phyloP scores from a whole-genome alignment of 1,140 invertebrate species.

The Agrypnia vestita region DNA sequence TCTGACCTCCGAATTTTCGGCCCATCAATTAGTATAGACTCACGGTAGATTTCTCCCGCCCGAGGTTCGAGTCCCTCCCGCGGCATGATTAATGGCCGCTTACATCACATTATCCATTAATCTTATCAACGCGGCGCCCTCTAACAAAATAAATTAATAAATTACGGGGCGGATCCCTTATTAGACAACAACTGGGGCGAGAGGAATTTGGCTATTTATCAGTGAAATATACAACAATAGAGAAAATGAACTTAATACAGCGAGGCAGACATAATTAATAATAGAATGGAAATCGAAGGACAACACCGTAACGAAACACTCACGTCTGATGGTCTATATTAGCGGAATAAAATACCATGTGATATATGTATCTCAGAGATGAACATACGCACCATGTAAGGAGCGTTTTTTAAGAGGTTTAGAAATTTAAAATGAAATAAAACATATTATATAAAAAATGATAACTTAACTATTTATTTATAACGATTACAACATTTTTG shows the following conservation, averaged over 20 bases:
- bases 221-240: slow-evolving; percentile 3
- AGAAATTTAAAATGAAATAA: too few species aligned
- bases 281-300: not conserved
- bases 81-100: slow-evolving; percentile 36
- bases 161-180: slow-evolving; percentile 34
- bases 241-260: not conserved
- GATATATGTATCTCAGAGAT: too few species aligned
- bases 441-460: too few species aligned
- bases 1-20: not conserved
- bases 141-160: slow-evolving; percentile 44
- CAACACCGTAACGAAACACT: too few species aligned
- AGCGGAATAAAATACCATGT: too few species aligned
- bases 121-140: slow-evolving; percentile 36
- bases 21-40: slow-evolving; percentile 39
- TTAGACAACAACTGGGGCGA: slow-evolving; percentile 10
- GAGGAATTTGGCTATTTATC: slow-evolving; percentile 6
- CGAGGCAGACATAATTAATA: too few species aligned
- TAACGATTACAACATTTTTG: too few species aligned
- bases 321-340: too few species aligned
- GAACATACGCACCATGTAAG: too few species aligned
- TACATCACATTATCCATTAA: slow-evolving; percentile 47
- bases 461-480: too few species aligned
- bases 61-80: slow-evolving; percentile 7
- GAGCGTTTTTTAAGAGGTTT: too few species aligned
- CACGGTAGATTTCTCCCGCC: slow-evolving; percentile 18